These are phyloP conservation scores for Serilophus lunatus DNA, from an alignment of 2,113 vertebrate genomes.

Conservation along the genomic window DNA sequence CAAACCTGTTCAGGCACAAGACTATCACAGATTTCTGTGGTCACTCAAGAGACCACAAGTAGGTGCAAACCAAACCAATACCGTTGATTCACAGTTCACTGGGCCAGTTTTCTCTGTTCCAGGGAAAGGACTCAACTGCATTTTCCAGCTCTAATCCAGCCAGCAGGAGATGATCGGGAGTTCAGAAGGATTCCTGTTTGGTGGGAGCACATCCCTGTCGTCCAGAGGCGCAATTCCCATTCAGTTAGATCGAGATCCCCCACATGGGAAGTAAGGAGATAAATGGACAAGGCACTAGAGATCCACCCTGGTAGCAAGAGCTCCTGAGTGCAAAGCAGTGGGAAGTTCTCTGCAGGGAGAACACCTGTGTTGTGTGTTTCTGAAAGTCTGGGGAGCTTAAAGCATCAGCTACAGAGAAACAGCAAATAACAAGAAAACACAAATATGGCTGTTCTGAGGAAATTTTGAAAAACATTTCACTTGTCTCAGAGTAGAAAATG, in stretches of 20 bases:
- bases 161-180: background rate
- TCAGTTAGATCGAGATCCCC: background rate
- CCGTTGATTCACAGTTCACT: background rate
- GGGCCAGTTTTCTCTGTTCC: background rate
- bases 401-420: background rate
- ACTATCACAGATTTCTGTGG: background rate
- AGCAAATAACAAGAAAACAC: background rate
- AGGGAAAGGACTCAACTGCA: background rate
- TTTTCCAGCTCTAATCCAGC: background rate
- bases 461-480: background rate
- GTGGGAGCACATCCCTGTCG: background rate
- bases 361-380: background rate
- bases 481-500: background rate
- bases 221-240: background rate
- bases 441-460: background rate
- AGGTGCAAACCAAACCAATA: background rate
- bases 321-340: background rate
- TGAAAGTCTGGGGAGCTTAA: background rate
- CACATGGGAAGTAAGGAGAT: background rate
- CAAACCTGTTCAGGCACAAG: background rate
- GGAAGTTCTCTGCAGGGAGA: background rate
- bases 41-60: background rate
- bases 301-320: background rate
- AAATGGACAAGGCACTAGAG: background rate
- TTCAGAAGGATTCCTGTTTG: background rate